Base-by-base conservation (phyloP, 2,888 invertebrate species). In the Ophion slaviceki region DNA sequence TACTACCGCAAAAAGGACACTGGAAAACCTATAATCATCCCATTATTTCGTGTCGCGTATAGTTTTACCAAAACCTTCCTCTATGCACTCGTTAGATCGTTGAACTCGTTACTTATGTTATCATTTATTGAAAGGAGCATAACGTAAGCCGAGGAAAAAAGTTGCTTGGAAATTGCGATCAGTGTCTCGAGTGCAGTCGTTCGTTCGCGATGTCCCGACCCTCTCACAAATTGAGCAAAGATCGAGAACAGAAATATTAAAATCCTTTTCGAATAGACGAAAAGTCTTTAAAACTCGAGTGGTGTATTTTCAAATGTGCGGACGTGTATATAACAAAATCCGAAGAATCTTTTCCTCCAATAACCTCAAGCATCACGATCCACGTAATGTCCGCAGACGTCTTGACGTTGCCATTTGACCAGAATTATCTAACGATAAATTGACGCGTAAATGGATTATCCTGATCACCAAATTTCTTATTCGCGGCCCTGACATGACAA, bases 1-100 rank as follows among this genome's bases (percentile, higher is more conserved):
- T 40, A 40, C 0, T 40, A 40, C 40, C 40, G 40, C 24, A 45
- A 61, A 47, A 61, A 62, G 36, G 14, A 67, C 36, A 68, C 14
- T 14, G 57, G 59, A 47, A 17, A 78, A 57, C 78, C 81, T 61
- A 36, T 24, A 76, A 86, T 86, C 86, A 86, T 81, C 75, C 36
- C 7, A 79, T 84, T 81, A 75, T 68, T 47, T 24, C 47, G 36
- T 20, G 2, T 28, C 24, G 64, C 36, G 17, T 4, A 17, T 14
- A 7, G 57, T 40, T 64, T 53, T 14, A 8, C 40, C 40, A 8
- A 24, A 66, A 77, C 68, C 64, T 14, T 77, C 17, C 4, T 53
- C 17, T 47, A n/a, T 36, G 40, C 78, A 28, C 59, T 57, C 11
- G 11, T 40, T 17, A 64, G 71, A 28, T 82, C 66, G 66, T 82